Conservation (phyloP, 2,113 vertebrate species). For the Sphyrna mokarran region DNA sequence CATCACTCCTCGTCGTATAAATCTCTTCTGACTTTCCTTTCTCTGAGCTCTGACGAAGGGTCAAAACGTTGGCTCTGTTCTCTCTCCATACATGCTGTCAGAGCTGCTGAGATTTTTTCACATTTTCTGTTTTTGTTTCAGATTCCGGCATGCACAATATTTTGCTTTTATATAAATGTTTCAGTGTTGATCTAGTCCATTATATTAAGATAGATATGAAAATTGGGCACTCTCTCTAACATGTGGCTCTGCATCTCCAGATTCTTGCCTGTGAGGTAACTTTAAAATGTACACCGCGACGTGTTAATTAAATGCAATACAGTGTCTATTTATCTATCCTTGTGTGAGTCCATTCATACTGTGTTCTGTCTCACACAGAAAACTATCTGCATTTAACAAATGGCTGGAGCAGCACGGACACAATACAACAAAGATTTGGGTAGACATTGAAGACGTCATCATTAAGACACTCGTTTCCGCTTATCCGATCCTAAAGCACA, state of each 20-base stretch:
- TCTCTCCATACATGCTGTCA: no score
- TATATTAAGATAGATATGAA: background rate
- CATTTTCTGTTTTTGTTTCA: no score
- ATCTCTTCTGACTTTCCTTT: no score
- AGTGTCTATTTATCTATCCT: background rate
- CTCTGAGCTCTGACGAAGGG: no score
- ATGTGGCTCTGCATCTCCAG: background rate
- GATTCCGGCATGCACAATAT: no score
- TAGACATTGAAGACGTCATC: constrained; percentile 59
- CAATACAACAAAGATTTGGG: constrained; percentile 55
- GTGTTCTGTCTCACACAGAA: constrained; percentile 49
- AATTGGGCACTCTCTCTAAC: background rate
- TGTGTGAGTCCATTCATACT: background rate
- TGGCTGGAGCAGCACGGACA: constrained; percentile 56
- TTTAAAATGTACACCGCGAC: background rate
- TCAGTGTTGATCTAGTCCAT: background rate
- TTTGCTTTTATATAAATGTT: no score
- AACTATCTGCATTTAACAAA: constrained; percentile 58
- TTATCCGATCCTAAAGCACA: constrained; percentile 61
- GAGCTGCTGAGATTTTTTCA: no score
- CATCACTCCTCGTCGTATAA: no score
- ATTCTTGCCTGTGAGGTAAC: no score
- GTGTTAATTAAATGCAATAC: background rate
- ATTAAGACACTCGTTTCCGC: constrained; percentile 66
- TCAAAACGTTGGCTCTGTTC: no score